Evolutionary conservation across 2,113 vertebrate genomes (phyloP).

Genomic region (Coptodon bakossiorum): DNA sequence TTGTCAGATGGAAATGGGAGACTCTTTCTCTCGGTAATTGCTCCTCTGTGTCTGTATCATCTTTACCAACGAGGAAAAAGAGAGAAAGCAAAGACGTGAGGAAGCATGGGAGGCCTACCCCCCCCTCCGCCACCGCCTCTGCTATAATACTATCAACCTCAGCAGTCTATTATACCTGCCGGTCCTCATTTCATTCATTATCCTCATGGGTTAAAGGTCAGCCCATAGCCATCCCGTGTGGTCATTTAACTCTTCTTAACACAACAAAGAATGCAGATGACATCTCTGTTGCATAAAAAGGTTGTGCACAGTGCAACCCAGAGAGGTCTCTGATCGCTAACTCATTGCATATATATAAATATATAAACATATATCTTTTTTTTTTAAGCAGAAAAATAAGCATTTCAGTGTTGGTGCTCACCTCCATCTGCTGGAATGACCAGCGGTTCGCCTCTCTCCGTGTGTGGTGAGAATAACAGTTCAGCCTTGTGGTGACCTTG

Average conservation of each 20-base stretch:
- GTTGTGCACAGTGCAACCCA: constrained; percentile 36
- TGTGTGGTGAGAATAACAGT: constrained; percentile 39
- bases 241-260: constrained; percentile 76
- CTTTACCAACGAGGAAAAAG: constrained; percentile 31
- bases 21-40: constrained; percentile 57
- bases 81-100: not conserved
- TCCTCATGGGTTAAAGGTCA: constrained; percentile 63
- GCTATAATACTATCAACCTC: constrained; percentile 58
- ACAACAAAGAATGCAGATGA: constrained; percentile 71
- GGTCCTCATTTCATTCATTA: constrained; percentile 74
- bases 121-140: not conserved
- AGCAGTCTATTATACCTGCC: constrained; percentile 65
- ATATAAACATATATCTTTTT: not conserved
- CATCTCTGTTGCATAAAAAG: constrained; percentile 69
- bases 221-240: constrained; percentile 55
- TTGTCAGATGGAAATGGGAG: constrained; percentile 25
- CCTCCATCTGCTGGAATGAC: constrained; percentile 4
- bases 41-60: constrained; percentile 55
- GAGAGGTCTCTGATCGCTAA: constrained; percentile 31
- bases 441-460: not conserved
- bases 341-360: constrained; percentile 38
- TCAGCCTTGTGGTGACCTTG: constrained; percentile 59
- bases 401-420: not conserved
- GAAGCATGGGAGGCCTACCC: constrained; percentile 12
- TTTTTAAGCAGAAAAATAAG: constrained; percentile 33